Evolutionary conservation across 2,888 invertebrate species (phyloP).

Genomic region (Cetonia aurata): DNA sequence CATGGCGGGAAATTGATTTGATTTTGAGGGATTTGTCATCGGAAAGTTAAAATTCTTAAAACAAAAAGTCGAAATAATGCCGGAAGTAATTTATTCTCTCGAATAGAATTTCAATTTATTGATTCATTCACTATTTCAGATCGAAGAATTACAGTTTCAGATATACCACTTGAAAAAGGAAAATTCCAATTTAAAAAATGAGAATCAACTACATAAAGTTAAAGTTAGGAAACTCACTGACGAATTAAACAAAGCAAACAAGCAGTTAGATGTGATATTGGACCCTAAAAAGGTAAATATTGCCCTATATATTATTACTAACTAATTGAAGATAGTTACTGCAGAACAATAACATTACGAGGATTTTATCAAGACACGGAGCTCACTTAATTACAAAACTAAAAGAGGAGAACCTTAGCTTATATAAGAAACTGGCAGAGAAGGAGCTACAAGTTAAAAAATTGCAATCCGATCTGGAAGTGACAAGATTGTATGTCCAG

Average conservation of each 20-base stretch:
- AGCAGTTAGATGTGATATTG: constrained; percentile 56
- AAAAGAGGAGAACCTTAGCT: constrained; percentile 47
- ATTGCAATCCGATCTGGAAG: constrained; percentile 49
- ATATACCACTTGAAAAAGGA: constrained; percentile 57
- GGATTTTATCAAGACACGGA: constrained; percentile 52
- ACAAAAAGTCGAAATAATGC: constrained; percentile 35
- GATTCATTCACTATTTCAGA: constrained; percentile 7
- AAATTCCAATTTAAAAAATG: constrained; percentile 53
- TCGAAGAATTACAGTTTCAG: constrained; percentile 56
- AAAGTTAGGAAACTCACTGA: constrained; percentile 57
- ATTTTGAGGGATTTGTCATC: constrained; percentile 16
- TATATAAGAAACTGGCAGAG: constrained; percentile 48
- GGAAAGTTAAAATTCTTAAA: constrained; percentile 6
- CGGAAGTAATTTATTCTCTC: constrained; percentile 29
- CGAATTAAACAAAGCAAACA: constrained; percentile 57
- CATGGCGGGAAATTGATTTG: constrained; percentile 45
- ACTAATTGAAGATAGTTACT: constrained; percentile 16
- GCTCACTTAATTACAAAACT: constrained; percentile 51
- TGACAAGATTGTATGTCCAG: constrained; percentile 47
- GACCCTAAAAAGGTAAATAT: constrained; percentile 52
- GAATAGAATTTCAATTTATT: background rate
- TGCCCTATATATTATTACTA: too few species aligned
- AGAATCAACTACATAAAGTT: constrained; percentile 59
- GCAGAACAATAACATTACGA: constrained; percentile 49
- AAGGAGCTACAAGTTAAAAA: constrained; percentile 49